Evolutionary conservation across 2,113 vertebrate species (phyloP).

Genomic region (Ginglymostoma cirratum): DNA sequence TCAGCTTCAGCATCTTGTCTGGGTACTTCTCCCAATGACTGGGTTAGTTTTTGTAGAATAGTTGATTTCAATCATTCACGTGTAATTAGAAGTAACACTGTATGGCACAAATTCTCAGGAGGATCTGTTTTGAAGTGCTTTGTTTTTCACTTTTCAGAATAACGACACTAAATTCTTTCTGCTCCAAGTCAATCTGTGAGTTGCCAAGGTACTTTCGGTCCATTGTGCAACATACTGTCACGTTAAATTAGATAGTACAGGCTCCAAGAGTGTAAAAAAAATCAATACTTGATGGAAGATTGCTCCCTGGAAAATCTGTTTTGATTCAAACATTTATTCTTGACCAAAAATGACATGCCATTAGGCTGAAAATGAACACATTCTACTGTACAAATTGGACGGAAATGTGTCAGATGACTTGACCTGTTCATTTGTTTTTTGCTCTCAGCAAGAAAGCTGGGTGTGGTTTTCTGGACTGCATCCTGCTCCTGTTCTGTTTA

Average conservation of each 20-base stretch:
- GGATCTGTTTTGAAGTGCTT: conserved; percentile 53
- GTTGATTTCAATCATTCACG: conserved; percentile 51
- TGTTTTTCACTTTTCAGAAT: conserved; percentile 65
- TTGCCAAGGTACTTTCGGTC: conserved; percentile 95
- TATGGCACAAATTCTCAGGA: conserved; percentile 49
- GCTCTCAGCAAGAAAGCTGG: conserved; percentile 71
- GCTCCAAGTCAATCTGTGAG: conserved; percentile 55
- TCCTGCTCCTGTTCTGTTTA: conserved; percentile 72
- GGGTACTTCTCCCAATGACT: conserved; percentile 15
- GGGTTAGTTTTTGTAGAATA: conserved; percentile 45
- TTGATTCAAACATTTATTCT: conserved; percentile 99
- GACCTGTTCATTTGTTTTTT: conserved; percentile 78
- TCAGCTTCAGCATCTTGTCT: not conserved
- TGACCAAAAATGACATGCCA: conserved; percentile 99
- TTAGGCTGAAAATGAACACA: conserved; percentile 99
- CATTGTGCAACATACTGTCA: conserved; percentile 99
- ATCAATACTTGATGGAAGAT: conserved; percentile 99
- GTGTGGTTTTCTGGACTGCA: conserved; percentile 75
- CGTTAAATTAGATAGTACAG: conserved; percentile 99
- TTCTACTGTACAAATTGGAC: conserved; percentile 99
- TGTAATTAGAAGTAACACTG: conserved; percentile 77
- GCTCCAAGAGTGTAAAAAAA: conserved; percentile 98
- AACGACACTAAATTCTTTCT: conserved; percentile 80
- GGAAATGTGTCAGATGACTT: conserved; percentile 98
- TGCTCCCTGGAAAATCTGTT: conserved; percentile 99